Evolutionary conservation across 2,797 vertebrate genomes (phyloP).

Genomic region (Acanthurus leucopareius): DNA sequence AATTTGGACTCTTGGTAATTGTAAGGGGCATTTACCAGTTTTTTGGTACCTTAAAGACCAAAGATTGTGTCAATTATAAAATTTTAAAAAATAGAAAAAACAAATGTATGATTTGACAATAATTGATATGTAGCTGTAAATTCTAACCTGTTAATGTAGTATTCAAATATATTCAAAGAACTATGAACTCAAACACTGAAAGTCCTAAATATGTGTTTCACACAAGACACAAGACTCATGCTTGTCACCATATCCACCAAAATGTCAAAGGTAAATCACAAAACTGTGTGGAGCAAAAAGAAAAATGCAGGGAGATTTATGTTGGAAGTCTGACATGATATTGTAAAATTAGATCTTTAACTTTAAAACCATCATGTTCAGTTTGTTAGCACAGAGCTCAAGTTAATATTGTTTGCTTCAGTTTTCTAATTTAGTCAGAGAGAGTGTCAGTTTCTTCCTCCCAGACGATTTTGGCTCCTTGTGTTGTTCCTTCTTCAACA

Average conservation of each 20-base stretch:
- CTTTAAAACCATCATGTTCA: conserved; percentile 30
- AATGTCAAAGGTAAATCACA: conserved; percentile 28
- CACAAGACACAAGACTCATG: conserved; percentile 5
- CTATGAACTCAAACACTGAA: conserved; percentile 3
- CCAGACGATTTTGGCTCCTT: conserved; percentile 12
- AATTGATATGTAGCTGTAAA: background rate
- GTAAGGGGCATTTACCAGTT: background rate
- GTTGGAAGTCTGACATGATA: background rate
- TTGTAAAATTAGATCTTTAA: conserved; percentile 30
- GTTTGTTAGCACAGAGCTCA: conserved; percentile 14
- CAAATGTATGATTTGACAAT: too few relatives aligned
- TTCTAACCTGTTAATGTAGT: background rate
- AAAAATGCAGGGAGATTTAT: background rate
- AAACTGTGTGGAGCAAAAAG: background rate
- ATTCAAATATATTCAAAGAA: background rate
- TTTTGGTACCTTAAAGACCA: background rate
- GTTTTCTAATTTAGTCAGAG: conserved; percentile 40
- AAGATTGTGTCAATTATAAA: background rate
- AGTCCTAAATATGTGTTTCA: background rate
- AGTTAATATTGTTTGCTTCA: conserved; percentile 31
- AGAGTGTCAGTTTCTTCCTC: conserved; percentile 22
- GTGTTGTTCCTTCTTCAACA: conserved; percentile 36
- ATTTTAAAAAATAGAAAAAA: too few relatives aligned
- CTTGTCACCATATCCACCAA: conserved; percentile 6
- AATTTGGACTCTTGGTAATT: background rate